Base-by-base conservation (phyloP, 2,797 vertebrate species). In the Merluccius polli region DNA sequence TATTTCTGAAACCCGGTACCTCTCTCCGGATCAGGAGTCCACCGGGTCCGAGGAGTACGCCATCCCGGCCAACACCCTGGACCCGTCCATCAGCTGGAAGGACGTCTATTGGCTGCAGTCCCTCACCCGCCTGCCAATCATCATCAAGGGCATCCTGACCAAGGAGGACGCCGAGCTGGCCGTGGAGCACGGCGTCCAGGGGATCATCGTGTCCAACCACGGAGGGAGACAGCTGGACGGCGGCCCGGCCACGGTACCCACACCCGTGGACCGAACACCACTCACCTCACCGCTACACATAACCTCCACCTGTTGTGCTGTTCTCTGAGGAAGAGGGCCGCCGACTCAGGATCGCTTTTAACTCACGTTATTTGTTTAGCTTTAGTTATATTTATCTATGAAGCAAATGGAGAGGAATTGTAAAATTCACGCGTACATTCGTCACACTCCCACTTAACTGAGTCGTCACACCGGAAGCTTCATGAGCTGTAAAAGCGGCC, bases 101-200 rank as follows among this genome's bases (percentile, higher is more conserved):
- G 95, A 99, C 11, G 89, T 99, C 75, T 87, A 89, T 85, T 97
- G 96, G 96, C 87, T 98, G 73, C 94, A 83, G 86, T 95, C 94
- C 70, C 88, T 97, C 82, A 97, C 97, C 27, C 85, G 44, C 13
- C 89, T 99, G 81, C 98, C 97, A 35, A 92, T 99, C 79, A 94
- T 99, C 85, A 92, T 99, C 87, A 99, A 99, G 89, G 97, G 98
- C 65, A 98, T 99, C 89, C 87, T 99, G 89, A 98, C 97, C 0
- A 97, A 94, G 86, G 97, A 99, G 90, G 98, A 99, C 15, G 96
- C 97, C 0, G 96, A 97, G 86, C 88, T 98, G 88, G 97, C 97
- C 0, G 90, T 97, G 87, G 93, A 94, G 72, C 95, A 98, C 0
- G 95, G 96, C 0, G 95, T 96, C 36, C 94, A 96, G 44, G 98